phyloP scores from a whole-genome alignment of 2,113 vertebrate genomes.

The Xiphias gladius region DNA sequence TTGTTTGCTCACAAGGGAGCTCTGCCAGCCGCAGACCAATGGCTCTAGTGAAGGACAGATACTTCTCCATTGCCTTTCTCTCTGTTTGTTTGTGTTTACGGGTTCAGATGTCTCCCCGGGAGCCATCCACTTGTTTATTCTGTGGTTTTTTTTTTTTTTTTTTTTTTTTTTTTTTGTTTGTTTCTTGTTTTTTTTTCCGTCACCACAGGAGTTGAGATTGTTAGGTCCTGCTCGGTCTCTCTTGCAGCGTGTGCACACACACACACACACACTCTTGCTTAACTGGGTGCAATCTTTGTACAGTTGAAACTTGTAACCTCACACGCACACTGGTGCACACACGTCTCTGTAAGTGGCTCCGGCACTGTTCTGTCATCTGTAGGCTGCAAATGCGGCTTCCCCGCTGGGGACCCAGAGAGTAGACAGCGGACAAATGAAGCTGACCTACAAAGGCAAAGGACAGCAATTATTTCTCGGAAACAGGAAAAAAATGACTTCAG shows the following conservation, averaged over 20 bases:
- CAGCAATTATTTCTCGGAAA: slow-evolving; percentile 75
- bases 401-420: slow-evolving; percentile 68
- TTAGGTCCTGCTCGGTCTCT: slow-evolving; percentile 55
- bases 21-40: background rate
- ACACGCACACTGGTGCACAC: slow-evolving; percentile 23
- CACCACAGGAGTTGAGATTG: slow-evolving; percentile 64
- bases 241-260: background rate
- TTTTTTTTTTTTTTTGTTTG: background rate
- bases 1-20: slow-evolving; percentile 39
- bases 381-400: slow-evolving; percentile 64
- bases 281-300: slow-evolving; percentile 32
- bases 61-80: slow-evolving; percentile 31
- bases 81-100: slow-evolving; percentile 58
- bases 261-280: slow-evolving; percentile 25
- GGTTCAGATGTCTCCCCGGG: slow-evolving; percentile 63
- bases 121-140: slow-evolving; percentile 69
- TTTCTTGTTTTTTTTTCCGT: slow-evolving; percentile 17
- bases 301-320: slow-evolving; percentile 24
- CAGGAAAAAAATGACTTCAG: slow-evolving; percentile 18
- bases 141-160: slow-evolving; percentile 13
- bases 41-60: slow-evolving; percentile 53
- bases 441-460: slow-evolving; percentile 80
- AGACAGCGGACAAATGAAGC: slow-evolving; percentile 75
- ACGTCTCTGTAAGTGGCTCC: slow-evolving; percentile 57
- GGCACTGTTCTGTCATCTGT: slow-evolving; percentile 75